Conservation (phyloP, 2,888 invertebrate species). For the Entomobrya proxima region DNA sequence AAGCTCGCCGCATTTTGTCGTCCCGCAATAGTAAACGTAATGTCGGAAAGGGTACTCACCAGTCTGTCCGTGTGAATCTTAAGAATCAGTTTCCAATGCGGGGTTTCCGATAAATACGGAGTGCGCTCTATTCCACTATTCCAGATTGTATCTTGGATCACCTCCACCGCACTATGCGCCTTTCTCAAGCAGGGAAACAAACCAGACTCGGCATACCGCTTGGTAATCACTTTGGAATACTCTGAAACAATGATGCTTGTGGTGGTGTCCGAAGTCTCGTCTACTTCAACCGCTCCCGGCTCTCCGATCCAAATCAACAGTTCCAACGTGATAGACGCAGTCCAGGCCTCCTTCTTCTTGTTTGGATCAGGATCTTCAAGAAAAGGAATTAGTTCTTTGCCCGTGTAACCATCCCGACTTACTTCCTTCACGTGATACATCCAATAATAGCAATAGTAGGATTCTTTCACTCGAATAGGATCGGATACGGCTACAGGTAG, state of each 20-base stretch:
- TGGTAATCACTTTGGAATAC: constrained; percentile 53
- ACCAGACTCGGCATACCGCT: constrained; percentile 18
- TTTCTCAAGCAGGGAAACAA: constrained; percentile 52
- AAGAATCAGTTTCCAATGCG: constrained; percentile 42
- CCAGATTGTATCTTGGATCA: background rate
- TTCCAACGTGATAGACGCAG: background rate
- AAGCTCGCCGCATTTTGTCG: constrained; percentile 43
- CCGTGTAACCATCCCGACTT: background rate
- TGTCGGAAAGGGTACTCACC: constrained; percentile 46
- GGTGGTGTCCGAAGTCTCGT: background rate
- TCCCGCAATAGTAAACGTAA: constrained; percentile 53
- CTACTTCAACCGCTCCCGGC: background rate
- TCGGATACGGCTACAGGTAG: constrained; percentile 33
- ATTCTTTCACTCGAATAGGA: constrained; percentile 28
- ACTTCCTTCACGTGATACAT: constrained; percentile 23
- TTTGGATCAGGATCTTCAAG: background rate
- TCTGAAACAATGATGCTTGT: constrained; percentile 24
- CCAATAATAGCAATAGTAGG: constrained; percentile 66
- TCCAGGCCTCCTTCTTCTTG: background rate
- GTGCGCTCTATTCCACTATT: constrained; percentile 2
- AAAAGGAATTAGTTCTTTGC: background rate
- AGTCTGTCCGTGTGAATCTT: constrained; percentile 61
- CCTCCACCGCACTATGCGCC: constrained; percentile 37
- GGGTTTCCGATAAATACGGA: background rate
- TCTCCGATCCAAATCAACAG: constrained; percentile 15